Conservation (phyloP, 1,140 invertebrate species). For the Halyomorpha halys region DNA sequence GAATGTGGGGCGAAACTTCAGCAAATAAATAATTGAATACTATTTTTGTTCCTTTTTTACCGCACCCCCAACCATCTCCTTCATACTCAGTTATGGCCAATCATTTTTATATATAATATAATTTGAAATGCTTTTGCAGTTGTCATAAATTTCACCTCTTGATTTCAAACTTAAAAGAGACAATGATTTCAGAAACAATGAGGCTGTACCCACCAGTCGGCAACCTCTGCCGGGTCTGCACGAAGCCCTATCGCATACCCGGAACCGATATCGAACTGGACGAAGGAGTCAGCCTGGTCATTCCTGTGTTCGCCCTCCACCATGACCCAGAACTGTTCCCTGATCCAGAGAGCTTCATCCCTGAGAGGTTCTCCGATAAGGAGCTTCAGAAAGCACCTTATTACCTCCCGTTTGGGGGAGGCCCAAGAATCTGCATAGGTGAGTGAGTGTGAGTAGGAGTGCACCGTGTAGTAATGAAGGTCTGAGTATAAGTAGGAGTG, state of each 20-base stretch:
- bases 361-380: slow-evolving; percentile 37
- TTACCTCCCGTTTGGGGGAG: slow-evolving; percentile 49
- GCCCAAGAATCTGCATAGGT: slow-evolving; percentile 48
- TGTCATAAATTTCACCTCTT: too few relatives aligned
- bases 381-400: slow-evolving; percentile 23
- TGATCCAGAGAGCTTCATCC: slow-evolving; percentile 36
- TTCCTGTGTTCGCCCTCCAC: slow-evolving; percentile 39
- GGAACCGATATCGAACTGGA: slow-evolving; percentile 28
- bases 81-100: too few relatives aligned
- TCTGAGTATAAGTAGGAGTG: too few relatives aligned
- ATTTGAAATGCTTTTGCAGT: too few relatives aligned
- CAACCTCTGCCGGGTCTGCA: slow-evolving; percentile 39
- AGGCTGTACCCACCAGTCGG: slow-evolving; percentile 44
- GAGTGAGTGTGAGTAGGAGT: too few relatives aligned
- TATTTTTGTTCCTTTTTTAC: too few relatives aligned
- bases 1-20: too few relatives aligned
- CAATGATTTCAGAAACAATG: slow-evolving; percentile 40
- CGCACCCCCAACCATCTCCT: too few relatives aligned
- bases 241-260: slow-evolving; percentile 36
- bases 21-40: too few relatives aligned
- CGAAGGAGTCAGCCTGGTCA: slow-evolving; percentile 34
- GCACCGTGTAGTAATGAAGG: too few relatives aligned
- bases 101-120: too few relatives aligned
- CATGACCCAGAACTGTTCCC: slow-evolving; percentile 34
- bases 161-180: too few relatives aligned